A percentile compares a stretch with the other conserved stretches of the same genome.
Evolutionary conservation across 2,888 invertebrate species (phyloP).

Genomic region (Dryadula phaetusa): DNA sequence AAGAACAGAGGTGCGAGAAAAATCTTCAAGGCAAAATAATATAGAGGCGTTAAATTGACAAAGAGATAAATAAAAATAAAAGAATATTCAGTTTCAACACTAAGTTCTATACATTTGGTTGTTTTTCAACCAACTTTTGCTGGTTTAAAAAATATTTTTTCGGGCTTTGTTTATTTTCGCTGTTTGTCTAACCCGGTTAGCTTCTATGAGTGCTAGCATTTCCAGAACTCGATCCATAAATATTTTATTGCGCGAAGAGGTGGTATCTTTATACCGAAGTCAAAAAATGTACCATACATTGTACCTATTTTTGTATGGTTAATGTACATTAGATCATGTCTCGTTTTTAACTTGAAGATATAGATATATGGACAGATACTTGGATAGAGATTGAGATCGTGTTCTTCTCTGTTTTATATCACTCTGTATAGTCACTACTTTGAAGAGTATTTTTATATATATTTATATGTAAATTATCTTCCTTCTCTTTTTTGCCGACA

Average conservation of each 20-base stretch:
- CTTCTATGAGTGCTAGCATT: constrained; percentile 17
- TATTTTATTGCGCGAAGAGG: constrained; percentile 24
- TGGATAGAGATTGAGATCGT: too few relatives aligned
- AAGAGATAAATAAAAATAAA: not conserved
- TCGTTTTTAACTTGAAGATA: too few relatives aligned
- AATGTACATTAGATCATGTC: too few relatives aligned
- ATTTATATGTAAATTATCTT: too few relatives aligned
- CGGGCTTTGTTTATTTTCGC: constrained; percentile 29
- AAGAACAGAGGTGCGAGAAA: too few relatives aligned
- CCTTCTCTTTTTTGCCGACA: too few relatives aligned
- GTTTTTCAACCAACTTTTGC: constrained; percentile 15
- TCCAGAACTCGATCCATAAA: constrained; percentile 26
- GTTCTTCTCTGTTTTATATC: too few relatives aligned
- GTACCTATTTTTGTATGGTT: not conserved
- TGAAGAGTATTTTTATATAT: too few relatives aligned
- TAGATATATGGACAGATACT: too few relatives aligned
- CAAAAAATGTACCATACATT: not conserved
- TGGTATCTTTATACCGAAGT: constrained; percentile 25
- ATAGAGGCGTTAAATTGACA: too few relatives aligned
- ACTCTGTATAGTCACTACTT: too few relatives aligned
- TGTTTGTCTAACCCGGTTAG: constrained; percentile 38
- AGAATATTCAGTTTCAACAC: not conserved
- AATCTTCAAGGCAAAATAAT: too few relatives aligned
- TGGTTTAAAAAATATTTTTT: constrained; percentile 31
- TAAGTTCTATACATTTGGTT: not conserved